Evolutionary conservation across 1,140 invertebrate genomes (phyloP).

Genomic region (Stenopsyche tienmushanensis): DNA sequence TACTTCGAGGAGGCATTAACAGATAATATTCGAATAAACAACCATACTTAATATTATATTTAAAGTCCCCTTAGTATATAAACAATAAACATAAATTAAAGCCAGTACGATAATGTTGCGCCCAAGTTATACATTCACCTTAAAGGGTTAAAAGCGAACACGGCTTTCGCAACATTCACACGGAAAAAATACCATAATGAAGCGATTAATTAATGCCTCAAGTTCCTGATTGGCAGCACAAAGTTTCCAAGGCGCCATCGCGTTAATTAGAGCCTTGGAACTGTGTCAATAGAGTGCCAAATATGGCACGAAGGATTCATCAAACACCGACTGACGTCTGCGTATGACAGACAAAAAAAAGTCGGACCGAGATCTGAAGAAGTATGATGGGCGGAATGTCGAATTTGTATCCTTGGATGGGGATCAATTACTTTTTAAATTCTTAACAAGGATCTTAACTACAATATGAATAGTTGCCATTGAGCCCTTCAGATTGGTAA

Average conservation of each 20-base stretch:
- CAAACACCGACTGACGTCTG: background rate
- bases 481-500: too few relatives aligned
- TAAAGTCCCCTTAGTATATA: constrained; percentile 1
- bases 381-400: background rate
- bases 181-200: background rate
- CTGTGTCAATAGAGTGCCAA: constrained; percentile 3
- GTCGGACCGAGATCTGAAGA: background rate
- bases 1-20: constrained; percentile 9
- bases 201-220: background rate
- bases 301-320: background rate
- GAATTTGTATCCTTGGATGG: too few relatives aligned
- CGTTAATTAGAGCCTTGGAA: background rate
- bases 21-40: constrained; percentile 17
- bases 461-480: too few relatives aligned
- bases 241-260: too few relatives aligned
- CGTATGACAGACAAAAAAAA: background rate
- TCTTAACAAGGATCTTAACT: too few relatives aligned
- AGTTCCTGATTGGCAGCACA: background rate
- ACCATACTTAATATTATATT: constrained; percentile 21
- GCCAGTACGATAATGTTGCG: constrained; percentile 3
- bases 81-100: constrained; percentile 21
- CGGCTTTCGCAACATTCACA: background rate
- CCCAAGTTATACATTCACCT: background rate
- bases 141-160: too few relatives aligned
- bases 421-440: too few relatives aligned